Evolutionary conservation across 2,888 invertebrate genomes (phyloP), one percentile per base, ranked within the genome.

Genomic region (Hipparchia semele): DNA sequence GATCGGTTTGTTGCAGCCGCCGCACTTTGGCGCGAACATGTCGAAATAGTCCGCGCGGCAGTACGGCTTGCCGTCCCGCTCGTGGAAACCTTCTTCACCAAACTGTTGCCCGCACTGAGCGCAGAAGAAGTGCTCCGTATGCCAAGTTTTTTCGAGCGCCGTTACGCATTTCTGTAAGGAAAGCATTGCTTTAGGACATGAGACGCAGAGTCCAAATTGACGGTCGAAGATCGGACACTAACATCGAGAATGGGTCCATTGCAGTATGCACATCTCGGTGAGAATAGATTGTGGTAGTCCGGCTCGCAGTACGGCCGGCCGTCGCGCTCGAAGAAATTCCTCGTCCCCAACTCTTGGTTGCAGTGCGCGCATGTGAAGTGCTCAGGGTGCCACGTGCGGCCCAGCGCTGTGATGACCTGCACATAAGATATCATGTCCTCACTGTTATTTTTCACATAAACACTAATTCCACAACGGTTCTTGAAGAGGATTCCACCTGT

Each of bases 321-420:
- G 82, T 99, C 99, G 79, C 99, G 95, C 92, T 99, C 99, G 92
- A 99, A 99, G 96, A 99, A 99, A 94, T 99, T 99, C 87, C 98
- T 96, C 71, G 99, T 99, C 75, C 99, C 99, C 85, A 99, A 94
- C 90, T 99, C 99, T 87, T 98, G 98, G 85, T 97, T 97, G 95
- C 99, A 99, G 87, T 99, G 99, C 79, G 97, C 97, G 95, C 99
- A 99, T 75, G 97, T 98, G 94, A 99, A 99, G 92, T 99, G 99
- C 94, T 99, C 99, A 65, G 99, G 99, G 91, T 99, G 99, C 99
- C 99, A 99, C 78, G 99, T 99, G 92, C 98, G 98, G 71, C 99
- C 99, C 89, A 99, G 90, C 33, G 99, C 99, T 77, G 99, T 99
- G 88, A 98, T 98, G 81, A 99, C 97, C 94, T 94, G 90, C 74